These are phyloP conservation scores for Semotilus atromaculatus DNA, from an alignment of 2,797 vertebrate species.

Conservation along the genomic window DNA sequence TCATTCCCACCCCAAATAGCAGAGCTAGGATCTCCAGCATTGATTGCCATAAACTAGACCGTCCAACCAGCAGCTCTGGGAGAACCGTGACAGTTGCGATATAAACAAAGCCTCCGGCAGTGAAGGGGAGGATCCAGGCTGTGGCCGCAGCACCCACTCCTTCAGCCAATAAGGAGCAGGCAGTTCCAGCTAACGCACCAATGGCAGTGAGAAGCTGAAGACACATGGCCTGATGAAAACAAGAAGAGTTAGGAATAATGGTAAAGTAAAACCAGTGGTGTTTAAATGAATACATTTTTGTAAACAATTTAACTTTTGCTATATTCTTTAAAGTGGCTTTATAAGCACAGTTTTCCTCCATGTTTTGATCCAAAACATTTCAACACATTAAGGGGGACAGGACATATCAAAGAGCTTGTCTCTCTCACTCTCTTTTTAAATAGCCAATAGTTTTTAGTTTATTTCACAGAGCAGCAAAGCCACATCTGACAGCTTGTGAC, in stretches of 20 bases:
- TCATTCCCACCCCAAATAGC: conserved; percentile 88
- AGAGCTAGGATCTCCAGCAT: conserved; percentile 87
- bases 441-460: background rate
- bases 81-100: conserved; percentile 91
- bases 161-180: conserved; percentile 88
- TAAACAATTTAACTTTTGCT: background rate
- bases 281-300: background rate
- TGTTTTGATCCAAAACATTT: background rate
- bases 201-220: conserved; percentile 89
- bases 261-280: background rate
- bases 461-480: background rate
- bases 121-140: conserved; percentile 91
- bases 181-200: conserved; percentile 87
- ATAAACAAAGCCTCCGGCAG: conserved; percentile 91
- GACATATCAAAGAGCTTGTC: background rate
- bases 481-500: no score
- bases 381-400: background rate
- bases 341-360: background rate
- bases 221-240: conserved; percentile 84
- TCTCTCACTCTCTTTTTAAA: background rate
- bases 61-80: conserved; percentile 87
- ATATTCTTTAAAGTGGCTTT: background rate
- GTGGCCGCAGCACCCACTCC: conserved; percentile 85
- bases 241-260: background rate
- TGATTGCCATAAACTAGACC: conserved; percentile 83